Percentiles rank a stretch among this genome's conserved stretches.
Evolutionary conservation across 1,140 invertebrate species (phyloP).

Genomic region (Orchestia grillus): DNA sequence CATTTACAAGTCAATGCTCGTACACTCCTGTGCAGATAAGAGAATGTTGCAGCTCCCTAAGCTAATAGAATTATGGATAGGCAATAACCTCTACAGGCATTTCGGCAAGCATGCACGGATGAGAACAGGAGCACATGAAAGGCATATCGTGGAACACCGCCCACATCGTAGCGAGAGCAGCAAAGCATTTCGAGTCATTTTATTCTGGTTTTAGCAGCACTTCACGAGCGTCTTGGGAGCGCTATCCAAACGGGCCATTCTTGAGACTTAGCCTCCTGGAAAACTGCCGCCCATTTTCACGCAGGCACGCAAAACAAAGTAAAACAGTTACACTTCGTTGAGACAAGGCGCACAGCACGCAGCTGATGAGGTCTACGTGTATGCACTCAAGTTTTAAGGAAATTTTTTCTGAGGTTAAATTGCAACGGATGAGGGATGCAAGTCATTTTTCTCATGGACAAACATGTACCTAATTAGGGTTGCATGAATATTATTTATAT

Average conservation of each 20-base stretch:
- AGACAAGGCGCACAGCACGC: not conserved
- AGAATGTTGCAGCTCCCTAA: not conserved
- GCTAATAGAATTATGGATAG: not conserved
- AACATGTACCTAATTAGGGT: not conserved
- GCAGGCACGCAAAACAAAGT: constrained; percentile 29
- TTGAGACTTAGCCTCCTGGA: not conserved
- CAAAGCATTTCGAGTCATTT: constrained; percentile 35
- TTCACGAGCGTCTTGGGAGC: constrained; percentile 43
- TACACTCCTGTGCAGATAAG: not conserved
- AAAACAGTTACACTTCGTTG: not conserved
- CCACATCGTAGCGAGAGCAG: not conserved
- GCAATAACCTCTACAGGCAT: not conserved
- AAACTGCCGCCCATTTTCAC: constrained; percentile 7
- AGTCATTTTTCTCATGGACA: not conserved
- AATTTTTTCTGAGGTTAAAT: not conserved
- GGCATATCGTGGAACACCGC: not conserved
- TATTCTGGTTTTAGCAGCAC: constrained; percentile 6
- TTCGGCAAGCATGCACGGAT: not conserved
- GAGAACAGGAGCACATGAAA: not conserved
- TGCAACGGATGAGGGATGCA: not conserved
- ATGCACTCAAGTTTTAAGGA: not conserved
- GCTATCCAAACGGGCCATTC: constrained; percentile 35
- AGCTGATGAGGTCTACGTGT: not conserved
- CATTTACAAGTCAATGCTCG: not conserved
- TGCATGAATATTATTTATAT: not conserved